Evolutionary conservation across 1,140 invertebrate species (phyloP).

Genomic region (Brachionus asplanchnoidis): DNA sequence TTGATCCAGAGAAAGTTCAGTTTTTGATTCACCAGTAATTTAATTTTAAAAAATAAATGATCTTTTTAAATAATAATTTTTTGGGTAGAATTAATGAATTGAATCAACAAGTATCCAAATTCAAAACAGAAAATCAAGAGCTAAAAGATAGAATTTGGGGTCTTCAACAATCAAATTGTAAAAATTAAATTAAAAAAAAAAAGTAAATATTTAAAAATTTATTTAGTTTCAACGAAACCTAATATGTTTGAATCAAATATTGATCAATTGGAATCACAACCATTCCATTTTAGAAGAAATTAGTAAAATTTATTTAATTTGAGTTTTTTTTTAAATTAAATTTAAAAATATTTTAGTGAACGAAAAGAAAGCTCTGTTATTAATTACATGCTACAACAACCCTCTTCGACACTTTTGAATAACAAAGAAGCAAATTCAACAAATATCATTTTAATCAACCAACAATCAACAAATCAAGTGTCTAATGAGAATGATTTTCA

Average conservation of each 20-base stretch:
- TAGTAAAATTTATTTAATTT: neutral
- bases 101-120: neutral
- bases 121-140: neutral
- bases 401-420: neutral
- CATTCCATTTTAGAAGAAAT: neutral
- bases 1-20: constrained; percentile 3
- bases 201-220: neutral
- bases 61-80: neutral
- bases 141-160: neutral
- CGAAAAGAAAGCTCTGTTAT: neutral
- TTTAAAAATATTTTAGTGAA: neutral
- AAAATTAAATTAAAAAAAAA: neutral
- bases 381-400: constrained; percentile 1
- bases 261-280: neutral
- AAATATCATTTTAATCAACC: constrained; percentile 20
- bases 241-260: neutral
- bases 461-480: neutral
- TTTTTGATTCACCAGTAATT: neutral
- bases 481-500: neutral
- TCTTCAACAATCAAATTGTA: neutral
- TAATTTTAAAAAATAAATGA: neutral
- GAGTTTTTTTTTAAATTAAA: neutral
- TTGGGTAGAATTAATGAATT: neutral
- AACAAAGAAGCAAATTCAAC: neutral
- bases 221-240: neutral